These are phyloP conservation scores for Aptenodytes patagonicus DNA, from an alignment of 2,113 vertebrate genomes.

Conservation along the genomic window DNA sequence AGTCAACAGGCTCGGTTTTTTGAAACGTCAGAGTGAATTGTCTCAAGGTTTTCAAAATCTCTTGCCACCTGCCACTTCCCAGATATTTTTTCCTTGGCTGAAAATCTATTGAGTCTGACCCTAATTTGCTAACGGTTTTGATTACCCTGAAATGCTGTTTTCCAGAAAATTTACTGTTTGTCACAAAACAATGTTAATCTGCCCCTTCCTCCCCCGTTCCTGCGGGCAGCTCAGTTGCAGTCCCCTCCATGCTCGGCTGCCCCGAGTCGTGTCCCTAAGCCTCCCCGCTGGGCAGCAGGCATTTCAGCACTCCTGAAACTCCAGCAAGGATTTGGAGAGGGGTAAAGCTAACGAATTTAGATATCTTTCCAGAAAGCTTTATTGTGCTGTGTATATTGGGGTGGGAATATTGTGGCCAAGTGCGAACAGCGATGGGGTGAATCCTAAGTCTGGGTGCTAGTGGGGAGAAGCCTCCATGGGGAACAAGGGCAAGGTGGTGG, in stretches of 20 bases:
- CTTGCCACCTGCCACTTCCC: background rate
- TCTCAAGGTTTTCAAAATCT: background rate
- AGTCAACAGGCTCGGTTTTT: background rate
- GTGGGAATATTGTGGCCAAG: background rate
- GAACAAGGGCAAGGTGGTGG: background rate
- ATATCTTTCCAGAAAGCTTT: background rate
- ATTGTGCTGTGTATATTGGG: background rate
- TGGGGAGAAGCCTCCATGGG: background rate
- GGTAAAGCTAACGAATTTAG: background rate
- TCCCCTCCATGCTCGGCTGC: rapidly evolving
- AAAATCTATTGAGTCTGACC: background rate
- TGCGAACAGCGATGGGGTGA: background rate
- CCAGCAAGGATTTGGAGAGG: background rate
- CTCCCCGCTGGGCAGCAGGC: rapidly evolving
- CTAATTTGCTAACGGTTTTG: background rate
- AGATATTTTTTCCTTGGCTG: background rate
- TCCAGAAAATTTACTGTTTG: background rate
- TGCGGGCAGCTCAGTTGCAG: background rate
- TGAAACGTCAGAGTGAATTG: background rate
- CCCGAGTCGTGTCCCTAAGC: rapidly evolving
- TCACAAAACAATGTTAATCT: background rate
- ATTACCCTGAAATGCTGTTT: background rate
- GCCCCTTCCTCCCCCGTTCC: background rate
- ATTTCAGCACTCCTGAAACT: background rate
- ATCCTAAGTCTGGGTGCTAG: background rate